Base-by-base conservation (phyloP, 2,113 vertebrate species). In the Melanotaenia duboulayi region DNA sequence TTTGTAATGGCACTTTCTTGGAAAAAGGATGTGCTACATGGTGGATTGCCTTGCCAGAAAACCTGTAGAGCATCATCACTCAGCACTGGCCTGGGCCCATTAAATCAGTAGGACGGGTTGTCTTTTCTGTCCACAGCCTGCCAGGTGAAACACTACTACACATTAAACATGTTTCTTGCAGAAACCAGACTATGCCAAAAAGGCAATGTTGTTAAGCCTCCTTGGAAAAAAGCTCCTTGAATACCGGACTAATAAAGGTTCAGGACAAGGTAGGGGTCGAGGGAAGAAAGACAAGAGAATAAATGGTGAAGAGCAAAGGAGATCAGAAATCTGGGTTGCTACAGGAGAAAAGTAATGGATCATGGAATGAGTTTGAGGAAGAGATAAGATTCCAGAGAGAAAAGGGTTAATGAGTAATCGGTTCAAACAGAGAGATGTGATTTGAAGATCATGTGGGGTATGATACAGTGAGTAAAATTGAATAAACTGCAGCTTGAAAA, bases 11-110 rank as follows among this genome's bases (percentile, higher is more conserved):
- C 19, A 65, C 67, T 80, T 19, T 71, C 48, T 71, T 85, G 73
- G 88, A 77, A 87, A 89, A 85, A 78, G 76, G 28, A 46, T 74
- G 54, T 42, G 32, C 55, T 73, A 63, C 67, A 70, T 74, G 80
- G 74, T 91, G 48, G 66, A 89, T 91, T 81, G 80, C 73, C 80
- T 81, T 88, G 85, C 90, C 83, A 85, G 79, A 71, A 84, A 90
- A 81, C 85, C 74, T 84, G 84, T 82, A 75, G 69, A 74, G 32
- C 74, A 81, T 90, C 90, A 92, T 92, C 86, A 81, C 66, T 90
- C 90, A 81, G 50, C 56, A 52, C 59, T 55, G 51, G 76, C 76
- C 69, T 66, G 55, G 72, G 71, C 66, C 78, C 87, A 89, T 88
- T 91, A 78, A 75, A 82, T 81, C 64, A 76, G 56, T 64, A 48